phyloP scores from a whole-genome alignment of 2,888 invertebrate species.

The Leptopilina syphax region DNA sequence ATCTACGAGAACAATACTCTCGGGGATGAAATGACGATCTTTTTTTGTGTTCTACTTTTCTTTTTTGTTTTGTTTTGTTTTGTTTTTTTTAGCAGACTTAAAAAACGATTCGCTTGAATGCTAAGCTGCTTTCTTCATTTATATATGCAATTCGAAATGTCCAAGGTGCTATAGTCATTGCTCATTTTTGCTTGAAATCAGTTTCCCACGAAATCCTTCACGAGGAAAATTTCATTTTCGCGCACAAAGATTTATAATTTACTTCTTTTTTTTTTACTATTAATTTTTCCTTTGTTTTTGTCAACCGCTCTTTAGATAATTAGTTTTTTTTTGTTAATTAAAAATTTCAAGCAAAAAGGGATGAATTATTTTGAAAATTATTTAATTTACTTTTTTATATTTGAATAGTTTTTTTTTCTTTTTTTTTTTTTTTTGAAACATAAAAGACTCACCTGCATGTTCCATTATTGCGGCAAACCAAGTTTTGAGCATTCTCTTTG shows the following conservation, averaged over 20 bases:
- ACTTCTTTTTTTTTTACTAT: not conserved
- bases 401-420: not conserved
- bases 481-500: conserved; percentile 80
- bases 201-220: not conserved
- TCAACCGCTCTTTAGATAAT: not conserved
- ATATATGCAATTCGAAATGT: not conserved
- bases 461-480: conserved; percentile 88
- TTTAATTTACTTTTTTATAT: not conserved
- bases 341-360: not conserved
- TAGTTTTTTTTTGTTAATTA: not conserved
- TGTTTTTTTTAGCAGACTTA: not conserved
- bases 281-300: too few relatives aligned
- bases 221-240: conserved; percentile 7
- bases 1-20: conserved; percentile 18
- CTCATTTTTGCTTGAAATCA: conserved; percentile 10
- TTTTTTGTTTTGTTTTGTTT: too few relatives aligned
- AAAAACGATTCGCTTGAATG: conserved; percentile 33
- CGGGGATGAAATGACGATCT: conserved; percentile 6
- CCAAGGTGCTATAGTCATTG: conserved; percentile 1
- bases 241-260: not conserved
- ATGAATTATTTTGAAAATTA: too few relatives aligned
- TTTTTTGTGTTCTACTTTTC: not conserved
- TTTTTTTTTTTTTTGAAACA: not conserved
- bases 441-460: conserved; percentile 85
- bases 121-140: conserved; percentile 24